Evolutionary conservation across 2,113 vertebrate species (phyloP).

Genomic region (Microcebus ravelobensis): DNA sequence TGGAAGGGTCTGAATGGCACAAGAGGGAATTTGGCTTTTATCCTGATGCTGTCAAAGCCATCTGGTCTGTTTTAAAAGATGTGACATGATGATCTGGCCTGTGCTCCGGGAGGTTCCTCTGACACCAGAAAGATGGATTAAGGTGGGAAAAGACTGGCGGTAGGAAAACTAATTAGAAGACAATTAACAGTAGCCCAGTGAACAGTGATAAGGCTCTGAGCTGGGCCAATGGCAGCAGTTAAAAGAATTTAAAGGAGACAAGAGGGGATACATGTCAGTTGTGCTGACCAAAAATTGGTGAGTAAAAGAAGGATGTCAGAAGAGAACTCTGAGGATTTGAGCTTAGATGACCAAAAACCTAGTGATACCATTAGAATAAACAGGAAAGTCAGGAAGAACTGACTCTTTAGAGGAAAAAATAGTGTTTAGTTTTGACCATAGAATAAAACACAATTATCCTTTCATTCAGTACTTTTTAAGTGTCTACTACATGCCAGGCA

Average conservation of each 20-base stretch:
- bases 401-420: not conserved
- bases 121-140: not conserved
- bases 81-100: not conserved
- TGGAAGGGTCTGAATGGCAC: not conserved
- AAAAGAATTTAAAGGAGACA: not conserved
- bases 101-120: not conserved
- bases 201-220: not conserved
- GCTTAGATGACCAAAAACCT: not conserved
- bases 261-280: not conserved
- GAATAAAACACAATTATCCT: not conserved
- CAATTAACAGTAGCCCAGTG: not conserved
- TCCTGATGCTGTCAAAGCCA: slow-evolving; percentile 21
- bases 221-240: not conserved
- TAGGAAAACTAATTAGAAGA: slow-evolving; percentile 32
- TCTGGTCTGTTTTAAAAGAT: slow-evolving; percentile 53
- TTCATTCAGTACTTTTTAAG: not conserved
- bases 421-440: not conserved
- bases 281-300: not conserved
- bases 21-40: slow-evolving; percentile 1
- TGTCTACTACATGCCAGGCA: not conserved
- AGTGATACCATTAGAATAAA: not conserved
- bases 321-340: not conserved
- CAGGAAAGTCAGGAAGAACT: not conserved
- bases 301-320: not conserved
- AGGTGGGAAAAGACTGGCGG: not conserved